Evolutionary conservation across 2,888 invertebrate genomes (phyloP), one percentile per base, ranked within the genome.

Genomic region (Drosophila longiperda): DNA sequence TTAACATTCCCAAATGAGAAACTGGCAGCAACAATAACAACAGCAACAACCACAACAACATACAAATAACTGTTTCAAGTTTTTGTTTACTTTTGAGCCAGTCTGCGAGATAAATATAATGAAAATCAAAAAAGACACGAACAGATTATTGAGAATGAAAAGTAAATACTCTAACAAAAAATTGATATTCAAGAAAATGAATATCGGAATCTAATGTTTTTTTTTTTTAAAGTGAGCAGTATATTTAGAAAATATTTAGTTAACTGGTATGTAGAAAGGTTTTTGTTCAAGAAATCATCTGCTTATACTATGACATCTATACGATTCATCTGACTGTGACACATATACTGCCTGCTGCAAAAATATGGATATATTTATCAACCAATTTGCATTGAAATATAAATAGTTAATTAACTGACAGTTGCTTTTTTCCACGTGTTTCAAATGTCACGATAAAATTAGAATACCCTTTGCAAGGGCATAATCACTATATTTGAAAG

Each of bases 1-100:
- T 89, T 84, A 85, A 73, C 83, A 45, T 45, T 12, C 36, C 49
- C 49, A 78, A 64, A n/a, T 26, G 15, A 40, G 8, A 52, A 23
- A 11, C n/a, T 12, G 52, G n/a, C 23, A 49, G 20, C 33, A 72
- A 40, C 48, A 38, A 15, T 32, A 32, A n/a, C 29, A 40, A 33
- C n/a, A 29, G 12, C 40, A 20, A 11, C 26, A 29, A 33, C 15
- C 33, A 23, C 45, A 45, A 23, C 45, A 23, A 15, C 8, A 70
- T 65, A 55, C 54, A 76, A 76, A 76, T 72, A 48, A 40, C 34
- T 38, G 40, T 40, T 26, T 71, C 72, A 77, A 73, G 69, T 82
- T 69, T 68, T 65, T 58, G 58, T 64, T 57, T 65, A 32, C 26
- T 59, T 69, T 75, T 61, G 45, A 45, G 48, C 52, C 60, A 60